Conservation (phyloP, 1,140 invertebrate genomes). For the Mamestra configurata region DNA sequence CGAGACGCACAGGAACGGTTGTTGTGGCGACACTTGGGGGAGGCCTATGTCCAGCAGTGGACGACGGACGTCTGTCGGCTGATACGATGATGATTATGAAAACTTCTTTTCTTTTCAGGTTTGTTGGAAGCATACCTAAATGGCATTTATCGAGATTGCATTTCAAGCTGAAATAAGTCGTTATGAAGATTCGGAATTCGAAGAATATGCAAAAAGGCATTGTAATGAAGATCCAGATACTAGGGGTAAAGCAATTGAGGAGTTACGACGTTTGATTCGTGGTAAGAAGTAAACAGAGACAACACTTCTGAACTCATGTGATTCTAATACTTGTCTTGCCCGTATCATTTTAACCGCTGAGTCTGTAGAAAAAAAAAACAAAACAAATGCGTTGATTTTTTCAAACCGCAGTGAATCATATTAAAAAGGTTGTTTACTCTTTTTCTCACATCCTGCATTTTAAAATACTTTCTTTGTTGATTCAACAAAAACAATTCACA, state of each 20-base stretch:
- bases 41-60: too few relatives aligned
- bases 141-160: constrained; percentile 78
- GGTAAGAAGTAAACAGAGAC: constrained; percentile 83
- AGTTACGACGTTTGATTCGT: constrained; percentile 91
- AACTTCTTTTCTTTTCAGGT: not conserved
- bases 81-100: too few relatives aligned
- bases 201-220: constrained; percentile 74
- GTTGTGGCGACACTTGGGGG: too few relatives aligned
- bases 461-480: too few relatives aligned
- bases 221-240: constrained; percentile 88
- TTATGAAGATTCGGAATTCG: constrained; percentile 80
- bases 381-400: not conserved
- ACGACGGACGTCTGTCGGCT: too few relatives aligned
- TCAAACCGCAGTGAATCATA: too few relatives aligned
- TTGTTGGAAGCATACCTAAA: constrained; percentile 32
- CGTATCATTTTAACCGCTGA: constrained; percentile 19
- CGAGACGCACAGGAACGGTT: too few relatives aligned
- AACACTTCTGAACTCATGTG: not conserved
- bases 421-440: not conserved
- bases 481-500: too few relatives aligned
- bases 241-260: constrained; percentile 86
- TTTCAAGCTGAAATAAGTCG: constrained; percentile 79
- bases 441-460: not conserved
- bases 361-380: not conserved
- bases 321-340: constrained; percentile 18